Evolutionary conservation across 2,888 invertebrate species (phyloP), one percentile per base, ranked within the genome.

Genomic region (Drosophila nr. perissopoda): DNA sequence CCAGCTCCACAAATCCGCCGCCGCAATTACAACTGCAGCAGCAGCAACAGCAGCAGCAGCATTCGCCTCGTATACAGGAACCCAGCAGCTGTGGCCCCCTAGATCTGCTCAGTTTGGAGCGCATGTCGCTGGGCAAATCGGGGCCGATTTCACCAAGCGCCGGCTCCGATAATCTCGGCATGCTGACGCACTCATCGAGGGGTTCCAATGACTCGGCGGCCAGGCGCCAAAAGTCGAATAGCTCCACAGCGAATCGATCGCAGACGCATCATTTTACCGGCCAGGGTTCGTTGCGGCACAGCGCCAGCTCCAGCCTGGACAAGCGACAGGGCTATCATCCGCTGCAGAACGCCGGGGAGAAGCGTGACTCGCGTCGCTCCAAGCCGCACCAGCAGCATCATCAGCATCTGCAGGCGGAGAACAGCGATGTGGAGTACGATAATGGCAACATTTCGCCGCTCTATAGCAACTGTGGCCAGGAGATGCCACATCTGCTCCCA

Each of bases 401-500:
- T 53, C 88, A 91, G 59, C 84, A 88, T 57, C 71, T 91, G 25
- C 89, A 88, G 52, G 88, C 91, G 31, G 92, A 92, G 58, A 90
- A 88, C 60, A 93, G 92, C 74, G 93, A 93, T 88, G 94, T 94
- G 38, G 95, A 95, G 51, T 95, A 95, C 33, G 95, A 95, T 27
- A 95, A 94, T 64, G 95, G 94, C 1, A 94, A 95, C 51, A 94
- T 94, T 21, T 95, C 95, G 1, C 96, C 96, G 0, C 92, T 96
- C 34, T 96, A 96, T 91, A 96, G 96, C 82, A 96, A 96, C 92
- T 96, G 96, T 96, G 96, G 96, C 91, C 92, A 92, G 78, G 94
- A 95, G 72, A 94, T 95, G 95, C 96, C 96, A 81, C 97, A 97
- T 91, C 93, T 97, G 75, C 93, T 97, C 89, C 97, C 97, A 13